Conservation (phyloP, 2,113 vertebrate species). For the Lepisosteus oculatus region DNA sequence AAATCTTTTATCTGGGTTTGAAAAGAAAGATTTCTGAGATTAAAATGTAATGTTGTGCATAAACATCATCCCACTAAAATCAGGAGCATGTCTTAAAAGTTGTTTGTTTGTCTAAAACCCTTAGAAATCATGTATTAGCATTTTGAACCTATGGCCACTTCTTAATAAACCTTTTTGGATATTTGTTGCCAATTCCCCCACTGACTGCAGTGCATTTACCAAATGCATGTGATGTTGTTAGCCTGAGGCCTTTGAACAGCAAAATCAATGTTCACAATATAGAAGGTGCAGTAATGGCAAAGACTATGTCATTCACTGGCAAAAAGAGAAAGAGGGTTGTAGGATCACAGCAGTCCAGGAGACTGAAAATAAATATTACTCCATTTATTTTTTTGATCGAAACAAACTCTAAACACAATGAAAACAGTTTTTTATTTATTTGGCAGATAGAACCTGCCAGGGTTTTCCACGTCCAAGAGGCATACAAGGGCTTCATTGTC, state of each 20-base stretch:
- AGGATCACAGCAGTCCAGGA: conserved; percentile 35
- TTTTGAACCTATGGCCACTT: not conserved
- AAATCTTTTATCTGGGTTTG: too few relatives aligned
- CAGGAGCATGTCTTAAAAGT: too few relatives aligned
- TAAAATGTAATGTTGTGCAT: too few relatives aligned
- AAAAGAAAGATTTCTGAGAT: too few relatives aligned
- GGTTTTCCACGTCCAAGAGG: conserved; percentile 19
- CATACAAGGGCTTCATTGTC: conserved; percentile 35
- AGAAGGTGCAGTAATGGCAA: not conserved
- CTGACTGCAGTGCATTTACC: not conserved
- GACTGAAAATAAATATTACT: conserved; percentile 38
- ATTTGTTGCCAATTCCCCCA: not conserved
- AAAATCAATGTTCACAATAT: conserved; percentile 3
- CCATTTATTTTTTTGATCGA: conserved; percentile 26
- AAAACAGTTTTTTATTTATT: not conserved
- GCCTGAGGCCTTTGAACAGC: not conserved
- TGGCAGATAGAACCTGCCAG: conserved; percentile 3
- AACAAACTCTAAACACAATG: conserved; percentile 1
- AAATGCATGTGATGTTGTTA: not conserved
- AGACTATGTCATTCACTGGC: not conserved
- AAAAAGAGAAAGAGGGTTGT: not conserved
- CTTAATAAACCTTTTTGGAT: not conserved
- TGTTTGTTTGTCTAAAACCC: too few relatives aligned
- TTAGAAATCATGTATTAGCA: too few relatives aligned
- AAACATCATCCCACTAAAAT: too few relatives aligned